These are phyloP conservation scores for Apostichopus leukothele DNA, from an alignment of 53 echinoderm and acorn worm species.

Conservation along the genomic window DNA sequence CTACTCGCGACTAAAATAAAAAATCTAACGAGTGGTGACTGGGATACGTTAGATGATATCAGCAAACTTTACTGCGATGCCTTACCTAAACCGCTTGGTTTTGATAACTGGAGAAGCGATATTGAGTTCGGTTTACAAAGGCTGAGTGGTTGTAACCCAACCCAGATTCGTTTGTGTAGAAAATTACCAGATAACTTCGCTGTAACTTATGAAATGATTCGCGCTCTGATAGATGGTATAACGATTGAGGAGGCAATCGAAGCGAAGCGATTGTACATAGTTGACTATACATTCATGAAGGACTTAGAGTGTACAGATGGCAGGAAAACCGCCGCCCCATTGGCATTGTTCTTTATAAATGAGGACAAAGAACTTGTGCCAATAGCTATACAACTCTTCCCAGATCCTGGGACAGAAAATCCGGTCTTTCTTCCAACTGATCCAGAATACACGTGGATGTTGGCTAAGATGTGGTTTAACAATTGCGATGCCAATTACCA, in stretches of 20 bases:
- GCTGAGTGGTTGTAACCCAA: conserved; percentile 80
- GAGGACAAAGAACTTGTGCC: conserved; percentile 62
- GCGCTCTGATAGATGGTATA: conserved; percentile 58
- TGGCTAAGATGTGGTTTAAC: conserved; percentile 90
- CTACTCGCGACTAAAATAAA: conserved; percentile 66
- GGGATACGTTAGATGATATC: conserved; percentile 74
- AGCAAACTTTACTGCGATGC: conserved; percentile 61
- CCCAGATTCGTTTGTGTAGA: conserved; percentile 66
- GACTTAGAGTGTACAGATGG: conserved; percentile 60
- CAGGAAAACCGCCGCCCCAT: conserved; percentile 54
- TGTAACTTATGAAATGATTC: conserved; percentile 66
- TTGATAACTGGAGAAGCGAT: conserved; percentile 80
- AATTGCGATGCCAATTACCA: conserved; percentile 76
- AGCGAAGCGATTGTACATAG: conserved; percentile 61
- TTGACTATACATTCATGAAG: conserved; percentile 58
- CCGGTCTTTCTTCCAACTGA: conserved; percentile 86
- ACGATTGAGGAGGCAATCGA: conserved; percentile 61
- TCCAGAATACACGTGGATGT: conserved; percentile 85
- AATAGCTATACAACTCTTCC: conserved; percentile 79
- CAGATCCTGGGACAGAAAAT: conserved; percentile 65
- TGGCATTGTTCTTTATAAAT: conserved; percentile 76
- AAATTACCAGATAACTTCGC: conserved; percentile 81
- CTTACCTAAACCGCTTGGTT: conserved; percentile 72
- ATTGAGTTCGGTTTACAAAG: conserved; percentile 73
- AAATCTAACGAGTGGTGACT: conserved; percentile 52